Conservation (phyloP, 2,113 vertebrate species). For the Crotophaga sulcirostris region DNA sequence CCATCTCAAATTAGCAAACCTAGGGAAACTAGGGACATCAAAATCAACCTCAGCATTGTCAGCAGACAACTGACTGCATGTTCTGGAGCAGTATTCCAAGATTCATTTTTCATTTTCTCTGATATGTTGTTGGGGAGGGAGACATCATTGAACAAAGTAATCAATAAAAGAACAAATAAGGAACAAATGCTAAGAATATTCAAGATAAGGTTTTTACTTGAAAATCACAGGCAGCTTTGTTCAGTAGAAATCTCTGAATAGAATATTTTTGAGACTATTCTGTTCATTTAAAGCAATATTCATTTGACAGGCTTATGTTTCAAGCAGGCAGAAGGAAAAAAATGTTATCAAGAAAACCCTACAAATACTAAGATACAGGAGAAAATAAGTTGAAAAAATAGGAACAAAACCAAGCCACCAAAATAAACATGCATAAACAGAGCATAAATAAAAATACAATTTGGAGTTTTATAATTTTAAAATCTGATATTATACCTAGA, state of each 20-base stretch:
- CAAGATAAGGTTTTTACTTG: constrained; percentile 1
- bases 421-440: neutral
- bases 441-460: neutral
- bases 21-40: fast-evolving
- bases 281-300: neutral
- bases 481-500: neutral
- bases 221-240: neutral
- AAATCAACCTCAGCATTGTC: neutral
- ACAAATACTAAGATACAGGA: neutral
- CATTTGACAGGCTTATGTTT: neutral
- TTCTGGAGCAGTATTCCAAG: neutral
- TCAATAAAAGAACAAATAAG: constrained; percentile 36
- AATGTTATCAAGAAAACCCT: neutral
- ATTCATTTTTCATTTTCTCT: constrained; percentile 33
- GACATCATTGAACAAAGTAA: neutral
- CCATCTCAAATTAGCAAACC: neutral
- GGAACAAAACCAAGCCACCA: neutral
- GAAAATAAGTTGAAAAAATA: neutral
- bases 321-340: neutral
- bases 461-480: neutral
- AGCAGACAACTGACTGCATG: neutral
- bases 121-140: neutral
- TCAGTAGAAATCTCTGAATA: neutral
- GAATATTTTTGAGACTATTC: neutral
- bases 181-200: constrained; percentile 11